Base-by-base conservation (phyloP, 1,140 invertebrate genomes). In the Pomacea maculata region DNA sequence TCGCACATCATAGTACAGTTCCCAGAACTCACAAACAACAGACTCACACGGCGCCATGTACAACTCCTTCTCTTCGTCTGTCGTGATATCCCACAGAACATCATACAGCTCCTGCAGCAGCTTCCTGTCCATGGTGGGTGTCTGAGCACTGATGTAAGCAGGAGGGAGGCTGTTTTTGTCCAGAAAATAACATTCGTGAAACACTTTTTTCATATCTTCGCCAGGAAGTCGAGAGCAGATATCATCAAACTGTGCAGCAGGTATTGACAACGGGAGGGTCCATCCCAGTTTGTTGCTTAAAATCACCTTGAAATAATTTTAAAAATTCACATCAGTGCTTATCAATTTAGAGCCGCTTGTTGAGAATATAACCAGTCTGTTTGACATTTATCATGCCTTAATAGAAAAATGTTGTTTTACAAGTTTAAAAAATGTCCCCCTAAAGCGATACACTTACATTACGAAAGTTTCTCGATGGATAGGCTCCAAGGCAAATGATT, bases 201-300 rank as follows among this genome's bases (percentile, higher is more conserved):
- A 15, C 34, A 75, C 8, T 19, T 54, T 55, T 17, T 75, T 75
- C 15, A 29, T 63, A 8, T 55, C 61, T 15, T 75, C 74, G n/a
- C 54, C 74, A 61, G 45, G 15, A 54, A 75, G 19, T 34, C 54
- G 74, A 29, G 74, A 75, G 10, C 21, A 57, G 25, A 63, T 75
- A 52, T 75, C 74, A 57, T 34, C 54, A 54, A 75, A 75, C 21
- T 57, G 54, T 17, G 54, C 55, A 15, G 21, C 54, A 17, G 55
- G 52, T 19, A 75, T 14, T 19, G 25, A 52, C 19, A 29, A 54
- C 1, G 74, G 74, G 21, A 75, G 74, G 21, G 29, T 57, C 54
- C 74, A 57, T 12, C 74, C 74, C 55, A 75, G 55, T 19, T 75
- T 75, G 9, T 75, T 52, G 61, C 21, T 75, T 9, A 75, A 21